These are phyloP conservation scores for Tribolium freemani DNA, from an alignment of 2,888 invertebrate genomes.

Conservation along the genomic window DNA sequence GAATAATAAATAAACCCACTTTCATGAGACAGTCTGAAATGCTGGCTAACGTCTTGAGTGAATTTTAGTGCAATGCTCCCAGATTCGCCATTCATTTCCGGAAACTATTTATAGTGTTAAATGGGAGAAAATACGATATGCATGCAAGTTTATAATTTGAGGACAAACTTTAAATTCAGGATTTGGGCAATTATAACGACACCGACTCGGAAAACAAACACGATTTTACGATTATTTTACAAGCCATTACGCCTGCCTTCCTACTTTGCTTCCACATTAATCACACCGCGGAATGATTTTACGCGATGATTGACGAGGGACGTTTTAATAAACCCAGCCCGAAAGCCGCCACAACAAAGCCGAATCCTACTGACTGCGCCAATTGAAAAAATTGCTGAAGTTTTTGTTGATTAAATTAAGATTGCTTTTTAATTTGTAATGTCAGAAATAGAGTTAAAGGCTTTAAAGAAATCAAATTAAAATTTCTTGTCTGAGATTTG, in stretches of 20 bases:
- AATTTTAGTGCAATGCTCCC: slow-evolving; percentile 44
- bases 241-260: slow-evolving; percentile 40
- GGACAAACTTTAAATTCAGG: slow-evolving; percentile 12
- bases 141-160: neutral
- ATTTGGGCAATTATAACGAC: slow-evolving; percentile 38
- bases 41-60: slow-evolving; percentile 31
- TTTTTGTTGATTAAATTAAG: no score
- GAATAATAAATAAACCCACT: slow-evolving; percentile 35
- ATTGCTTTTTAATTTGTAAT: no score
- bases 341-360: neutral
- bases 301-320: slow-evolving; percentile 15
- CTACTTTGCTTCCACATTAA: slow-evolving; percentile 33
- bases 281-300: slow-evolving; percentile 17
- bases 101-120: slow-evolving; percentile 46
- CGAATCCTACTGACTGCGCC: no score
- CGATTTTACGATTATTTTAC: slow-evolving; percentile 45
- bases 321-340: slow-evolving; percentile 2
- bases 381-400: no score
- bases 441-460: no score
- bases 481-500: no score
- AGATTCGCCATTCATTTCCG: slow-evolving; percentile 48
- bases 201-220: slow-evolving; percentile 43
- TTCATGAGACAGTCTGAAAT: slow-evolving; percentile 27
- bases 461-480: no score
- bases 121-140: slow-evolving; percentile 2